A percentile compares a stretch with the other conserved stretches of the same genome.
Conservation (phyloP, 2,797 vertebrate genomes). For the Cetoscarus ocellatus region DNA sequence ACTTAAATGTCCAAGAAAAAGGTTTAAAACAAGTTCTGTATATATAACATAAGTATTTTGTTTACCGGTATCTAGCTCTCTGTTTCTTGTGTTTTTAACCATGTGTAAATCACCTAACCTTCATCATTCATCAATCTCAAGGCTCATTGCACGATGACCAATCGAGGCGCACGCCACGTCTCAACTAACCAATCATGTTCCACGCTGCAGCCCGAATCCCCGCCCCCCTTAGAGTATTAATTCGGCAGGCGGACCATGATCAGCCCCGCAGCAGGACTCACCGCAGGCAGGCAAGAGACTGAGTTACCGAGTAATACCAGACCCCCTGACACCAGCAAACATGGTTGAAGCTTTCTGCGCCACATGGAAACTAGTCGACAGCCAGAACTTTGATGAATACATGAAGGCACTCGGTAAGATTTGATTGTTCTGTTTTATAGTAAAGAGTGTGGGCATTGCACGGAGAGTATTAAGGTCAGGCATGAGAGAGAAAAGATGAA, state of each 20-base stretch:
- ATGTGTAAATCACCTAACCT: too few species aligned
- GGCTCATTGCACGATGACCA: conserved; percentile 43
- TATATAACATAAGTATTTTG: too few species aligned
- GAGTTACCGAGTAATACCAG: neutral
- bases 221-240: conserved; percentile 64
- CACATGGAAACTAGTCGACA: conserved; percentile 95
- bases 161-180: conserved; percentile 43
- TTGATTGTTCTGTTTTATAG: neutral
- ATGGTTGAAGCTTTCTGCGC: conserved; percentile 96
- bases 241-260: conserved; percentile 11
- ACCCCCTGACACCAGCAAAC: conserved; percentile 42
- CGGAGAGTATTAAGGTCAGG: too few species aligned
- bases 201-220: neutral
- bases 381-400: conserved; percentile 97
- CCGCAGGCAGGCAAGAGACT: conserved; percentile 15
- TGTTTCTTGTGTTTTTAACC: too few species aligned
- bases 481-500: too few species aligned
- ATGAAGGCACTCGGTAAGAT: conserved; percentile 91
- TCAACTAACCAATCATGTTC: conserved; percentile 64
- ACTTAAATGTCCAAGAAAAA: too few species aligned
- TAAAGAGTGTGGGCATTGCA: neutral
- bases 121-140: neutral
- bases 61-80: too few species aligned
- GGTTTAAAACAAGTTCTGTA: too few species aligned
- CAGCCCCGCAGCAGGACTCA: conserved; percentile 19